Base-by-base conservation (phyloP, 2,888 invertebrate species). In the Scaptomyza reducta region DNA sequence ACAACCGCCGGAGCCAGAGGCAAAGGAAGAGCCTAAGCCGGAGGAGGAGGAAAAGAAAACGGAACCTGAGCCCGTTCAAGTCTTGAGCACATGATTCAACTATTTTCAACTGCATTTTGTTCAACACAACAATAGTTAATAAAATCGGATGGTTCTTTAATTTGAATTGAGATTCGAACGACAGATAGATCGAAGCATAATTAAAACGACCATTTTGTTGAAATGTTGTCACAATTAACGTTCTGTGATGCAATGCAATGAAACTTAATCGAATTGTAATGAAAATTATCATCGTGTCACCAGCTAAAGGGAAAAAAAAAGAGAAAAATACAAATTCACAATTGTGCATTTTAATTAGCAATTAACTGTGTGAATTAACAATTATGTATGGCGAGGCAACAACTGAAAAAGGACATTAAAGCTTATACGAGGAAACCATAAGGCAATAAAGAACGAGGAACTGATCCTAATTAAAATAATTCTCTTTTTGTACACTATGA, bases 251-350 rank as follows among this genome's bases (percentile, higher is more conserved):
- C 53, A 22, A n/a, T 29, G 55, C 56, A 46, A 47, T 45, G 55
- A 62, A 76, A 76, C 77, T 66, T 76, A 82, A 85, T 81, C 83
- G 83, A 82, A 81, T 74, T 69, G 76, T 64, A 84, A 80, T 80
- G 76, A 76, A 79, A 84, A 71, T 74, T 71, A 68, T 79, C 73
- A 75, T 51, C 74, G 63, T 80, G 65, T 65, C 78, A 62, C 31
- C 53, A 45, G 29, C 18, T 9, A 29, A 49, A 47, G 29, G 29
- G 9, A 13, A 33, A 16, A 40, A 14, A 38, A 31, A 44, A 5
- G n/a, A 53, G 44, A n/a, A 18, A 53, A 53, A 63, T 57, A 38
- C 2, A 13, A 16, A 13, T 56, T 31, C 46, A 42, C 69, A 80
- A 63, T 58, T 33, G 70, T 45, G 73, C 38, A 83, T 82, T 79